A percentile compares a stretch with the other conserved stretches of the same genome.
Conservation (phyloP, 2,888 invertebrate genomes). For the Scaptomyza parva region DNA sequence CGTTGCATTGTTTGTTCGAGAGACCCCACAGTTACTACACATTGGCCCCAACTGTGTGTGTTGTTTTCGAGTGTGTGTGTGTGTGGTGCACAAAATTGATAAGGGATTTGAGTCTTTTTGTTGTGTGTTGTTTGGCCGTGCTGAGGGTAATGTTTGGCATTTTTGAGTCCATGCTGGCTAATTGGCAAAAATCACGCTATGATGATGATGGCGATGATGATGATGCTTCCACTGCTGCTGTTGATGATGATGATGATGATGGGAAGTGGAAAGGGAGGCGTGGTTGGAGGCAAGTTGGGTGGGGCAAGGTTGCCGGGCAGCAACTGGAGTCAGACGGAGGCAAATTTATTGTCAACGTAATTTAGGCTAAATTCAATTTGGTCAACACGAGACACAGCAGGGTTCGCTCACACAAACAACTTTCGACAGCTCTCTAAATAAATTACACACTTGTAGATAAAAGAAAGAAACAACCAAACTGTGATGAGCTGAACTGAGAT, state of each 20-base stretch:
- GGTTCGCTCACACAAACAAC: conserved; percentile 15
- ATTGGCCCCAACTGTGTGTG: background rate
- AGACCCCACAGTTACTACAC: conserved; percentile 10
- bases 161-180: conserved; percentile 34
- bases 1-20: conserved; percentile 33
- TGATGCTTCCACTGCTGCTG: no score
- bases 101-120: conserved; percentile 27
- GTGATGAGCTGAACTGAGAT: no score
- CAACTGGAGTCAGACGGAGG: conserved; percentile 14
- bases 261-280: background rate
- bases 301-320: conserved; percentile 10
- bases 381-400: conserved; percentile 16
- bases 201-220: conserved; percentile 1
- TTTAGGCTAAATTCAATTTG: conserved; percentile 48
- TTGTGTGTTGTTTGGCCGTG: background rate
- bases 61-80: no score
- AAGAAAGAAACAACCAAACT: background rate
- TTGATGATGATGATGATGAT: background rate
- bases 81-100: conserved; percentile 33
- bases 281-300: no score
- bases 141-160: conserved; percentile 3
- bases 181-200: conserved; percentile 51
- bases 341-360: conserved; percentile 54
- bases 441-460: conserved; percentile 32
- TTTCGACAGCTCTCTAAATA: conserved; percentile 34